Percentiles rank a stretch among this genome's conserved stretches.
Evolutionary conservation across 1,140 invertebrate species (phyloP).

Genomic region (Muscidifurax raptorellus): DNA sequence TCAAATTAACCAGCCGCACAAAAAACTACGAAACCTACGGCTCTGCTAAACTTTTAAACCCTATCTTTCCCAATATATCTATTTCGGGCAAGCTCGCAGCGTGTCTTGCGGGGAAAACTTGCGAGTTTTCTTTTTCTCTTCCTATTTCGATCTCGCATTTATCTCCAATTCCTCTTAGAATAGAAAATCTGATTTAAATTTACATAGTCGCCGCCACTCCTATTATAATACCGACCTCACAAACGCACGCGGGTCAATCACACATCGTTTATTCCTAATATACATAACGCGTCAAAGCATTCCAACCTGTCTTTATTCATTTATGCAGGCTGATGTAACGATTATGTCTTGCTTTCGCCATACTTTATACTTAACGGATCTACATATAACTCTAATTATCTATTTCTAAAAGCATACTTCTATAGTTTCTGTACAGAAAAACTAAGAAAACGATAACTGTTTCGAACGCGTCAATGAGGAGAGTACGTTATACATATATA

Average conservation of each 20-base stretch:
- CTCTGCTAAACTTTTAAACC: neutral
- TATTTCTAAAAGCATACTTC: too few species aligned
- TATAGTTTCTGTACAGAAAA: too few species aligned
- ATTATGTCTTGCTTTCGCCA: neutral
- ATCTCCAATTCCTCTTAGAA: neutral
- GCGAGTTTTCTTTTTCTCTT: neutral
- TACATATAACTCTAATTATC: too few species aligned
- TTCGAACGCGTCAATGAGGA: too few species aligned
- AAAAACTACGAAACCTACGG: neutral
- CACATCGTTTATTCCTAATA: neutral
- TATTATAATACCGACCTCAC: neutral
- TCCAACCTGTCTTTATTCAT: neutral
- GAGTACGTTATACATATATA: too few species aligned
- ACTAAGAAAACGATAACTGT: too few species aligned
- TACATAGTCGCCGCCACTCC: too few species aligned
- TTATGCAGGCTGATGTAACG: constrained; percentile 9
- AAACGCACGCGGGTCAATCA: neutral
- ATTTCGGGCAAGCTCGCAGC: neutral
- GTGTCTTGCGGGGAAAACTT: neutral
- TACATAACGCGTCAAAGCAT: neutral
- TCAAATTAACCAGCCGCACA: neutral
- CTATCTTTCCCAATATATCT: neutral
- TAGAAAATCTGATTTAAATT: neutral
- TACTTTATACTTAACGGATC: neutral
- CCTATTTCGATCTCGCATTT: neutral